Conservation (phyloP, 1,140 invertebrate genomes). For the Drosophila sp. region DNA sequence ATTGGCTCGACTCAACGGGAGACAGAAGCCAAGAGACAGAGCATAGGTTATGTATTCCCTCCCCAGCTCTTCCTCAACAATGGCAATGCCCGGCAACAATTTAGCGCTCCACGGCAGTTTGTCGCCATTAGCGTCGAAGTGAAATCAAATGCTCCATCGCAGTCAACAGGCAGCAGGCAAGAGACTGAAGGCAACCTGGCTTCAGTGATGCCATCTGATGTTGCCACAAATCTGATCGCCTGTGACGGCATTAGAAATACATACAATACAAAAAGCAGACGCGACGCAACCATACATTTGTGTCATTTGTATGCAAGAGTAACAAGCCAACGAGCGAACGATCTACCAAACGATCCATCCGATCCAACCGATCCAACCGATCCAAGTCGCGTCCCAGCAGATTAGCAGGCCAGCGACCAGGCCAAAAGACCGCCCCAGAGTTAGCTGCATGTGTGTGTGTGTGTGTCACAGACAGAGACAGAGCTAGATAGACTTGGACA, state of each 20-base stretch:
- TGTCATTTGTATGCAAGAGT: conserved; percentile 83
- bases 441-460: neutral
- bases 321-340: conserved; percentile 70
- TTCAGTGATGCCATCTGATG: conserved; percentile 33
- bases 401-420: conserved; percentile 57
- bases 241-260: conserved; percentile 80
- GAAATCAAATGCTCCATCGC: conserved; percentile 68
- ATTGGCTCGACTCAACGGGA: conserved; percentile 34
- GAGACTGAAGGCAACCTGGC: conserved; percentile 4
- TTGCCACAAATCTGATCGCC: conserved; percentile 64
- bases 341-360: conserved; percentile 38
- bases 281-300: conserved; percentile 70
- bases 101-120: conserved; percentile 81
- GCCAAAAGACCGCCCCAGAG: conserved; percentile 72
- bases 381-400: conserved; percentile 68
- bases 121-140: conserved; percentile 83
- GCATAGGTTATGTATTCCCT: conserved; percentile 25
- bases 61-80: neutral
- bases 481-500: conserved; percentile 50
- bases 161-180: conserved; percentile 24
- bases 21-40: too few relatives aligned
- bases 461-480: conserved; percentile 20
- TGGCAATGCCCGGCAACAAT: conserved; percentile 58
- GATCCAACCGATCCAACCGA: conserved; percentile 33
- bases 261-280: conserved; percentile 59